Evolutionary conservation across 2,113 vertebrate species (phyloP).

Genomic region (Spea bombifrons): DNA sequence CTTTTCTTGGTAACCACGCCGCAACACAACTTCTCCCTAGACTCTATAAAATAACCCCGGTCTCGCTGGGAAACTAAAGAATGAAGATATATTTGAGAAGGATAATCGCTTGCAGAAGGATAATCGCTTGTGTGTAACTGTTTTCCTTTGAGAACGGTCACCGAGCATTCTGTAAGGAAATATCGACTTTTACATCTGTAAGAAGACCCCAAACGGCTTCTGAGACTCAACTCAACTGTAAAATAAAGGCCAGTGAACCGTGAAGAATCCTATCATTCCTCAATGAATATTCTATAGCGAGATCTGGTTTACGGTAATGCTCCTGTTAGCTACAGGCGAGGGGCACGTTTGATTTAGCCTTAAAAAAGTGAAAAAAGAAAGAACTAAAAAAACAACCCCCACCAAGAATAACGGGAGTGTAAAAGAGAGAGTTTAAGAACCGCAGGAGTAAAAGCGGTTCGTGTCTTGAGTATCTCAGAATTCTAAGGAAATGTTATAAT

Average conservation of each 20-base stretch:
- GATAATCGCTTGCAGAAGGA: constrained; percentile 34
- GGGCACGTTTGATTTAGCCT: background rate
- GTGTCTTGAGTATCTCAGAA: background rate
- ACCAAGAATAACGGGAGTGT: background rate
- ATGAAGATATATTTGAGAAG: constrained; percentile 34
- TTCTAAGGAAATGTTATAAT: background rate
- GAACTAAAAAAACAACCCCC: background rate
- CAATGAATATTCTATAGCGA: constrained; percentile 2
- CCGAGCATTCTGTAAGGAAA: constrained; percentile 30
- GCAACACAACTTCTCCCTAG: background rate
- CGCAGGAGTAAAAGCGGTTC: background rate
- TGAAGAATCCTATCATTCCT: constrained; percentile 26
- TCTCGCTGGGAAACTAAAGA: background rate
- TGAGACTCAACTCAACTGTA: background rate
- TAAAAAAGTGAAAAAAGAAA: background rate
- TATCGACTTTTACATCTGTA: constrained; percentile 43
- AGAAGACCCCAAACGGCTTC: constrained; percentile 12
- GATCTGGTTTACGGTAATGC: background rate
- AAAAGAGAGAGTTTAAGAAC: background rate
- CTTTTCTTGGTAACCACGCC: too few relatives aligned
- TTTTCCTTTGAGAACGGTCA: constrained; percentile 27
- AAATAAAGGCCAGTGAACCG: constrained; percentile 30
- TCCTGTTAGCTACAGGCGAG: background rate
- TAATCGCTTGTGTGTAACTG: constrained; percentile 28
- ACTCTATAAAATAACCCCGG: background rate